Evolutionary conservation across 2,797 vertebrate genomes (phyloP).

Genomic region (Garrulus glandarius): DNA sequence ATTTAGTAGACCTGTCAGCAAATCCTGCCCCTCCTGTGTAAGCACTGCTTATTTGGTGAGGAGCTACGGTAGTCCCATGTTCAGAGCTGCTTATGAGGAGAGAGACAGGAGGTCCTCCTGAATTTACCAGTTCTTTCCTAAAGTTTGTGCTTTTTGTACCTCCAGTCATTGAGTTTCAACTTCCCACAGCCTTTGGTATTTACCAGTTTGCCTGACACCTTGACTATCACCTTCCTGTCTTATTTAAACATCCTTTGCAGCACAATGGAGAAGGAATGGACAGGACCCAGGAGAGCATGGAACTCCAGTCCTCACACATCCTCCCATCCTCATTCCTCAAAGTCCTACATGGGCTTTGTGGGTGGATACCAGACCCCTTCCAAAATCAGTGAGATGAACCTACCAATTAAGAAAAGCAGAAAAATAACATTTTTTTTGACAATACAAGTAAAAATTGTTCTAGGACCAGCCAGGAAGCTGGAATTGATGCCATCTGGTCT

Average conservation of each 20-base stretch:
- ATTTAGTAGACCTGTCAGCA: background rate
- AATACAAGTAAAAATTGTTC: background rate
- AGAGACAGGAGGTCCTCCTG: background rate
- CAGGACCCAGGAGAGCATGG: background rate
- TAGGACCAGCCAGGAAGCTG: background rate
- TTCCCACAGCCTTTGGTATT: background rate
- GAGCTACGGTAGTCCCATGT: rapidly evolving
- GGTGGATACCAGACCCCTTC: background rate
- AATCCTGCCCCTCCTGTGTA: background rate
- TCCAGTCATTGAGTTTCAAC: background rate
- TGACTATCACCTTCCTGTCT: background rate
- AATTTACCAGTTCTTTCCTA: background rate
- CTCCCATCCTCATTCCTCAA: background rate
- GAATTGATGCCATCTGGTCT: background rate
- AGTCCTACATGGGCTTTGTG: background rate
- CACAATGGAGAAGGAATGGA: background rate
- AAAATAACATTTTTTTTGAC: background rate
- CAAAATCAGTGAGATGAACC: background rate
- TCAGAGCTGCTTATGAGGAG: background rate
- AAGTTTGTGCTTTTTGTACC: background rate
- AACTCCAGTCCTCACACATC: background rate
- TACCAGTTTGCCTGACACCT: background rate
- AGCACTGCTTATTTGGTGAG: rapidly evolving
- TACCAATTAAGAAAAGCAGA: background rate
- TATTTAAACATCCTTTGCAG: background rate